Evolutionary conservation across 1,140 invertebrate genomes (phyloP), one percentile per base, ranked within the genome.

Genomic region (Epicauta chinensis): DNA sequence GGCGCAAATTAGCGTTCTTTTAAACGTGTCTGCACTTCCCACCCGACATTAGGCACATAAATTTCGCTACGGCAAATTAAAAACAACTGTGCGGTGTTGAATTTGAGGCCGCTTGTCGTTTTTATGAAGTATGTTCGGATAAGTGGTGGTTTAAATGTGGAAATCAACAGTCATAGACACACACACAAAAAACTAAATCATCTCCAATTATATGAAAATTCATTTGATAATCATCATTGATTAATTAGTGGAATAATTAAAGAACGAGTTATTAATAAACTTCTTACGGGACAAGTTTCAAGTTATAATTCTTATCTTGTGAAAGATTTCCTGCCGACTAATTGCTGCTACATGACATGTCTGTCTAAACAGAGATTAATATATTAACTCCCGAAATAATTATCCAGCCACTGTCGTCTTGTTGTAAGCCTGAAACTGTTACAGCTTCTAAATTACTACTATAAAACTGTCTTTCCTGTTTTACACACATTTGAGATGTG

Each of bases 51-150:
- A 12, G 34, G 36, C 23, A 56, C 66, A 63, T 68, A 68, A 65
- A 68, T 68, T 63, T 66, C 51, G 59, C 58, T 59, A 68, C 64
- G 66, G 64, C 62, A 66, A 68, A 68, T 68, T 68, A 66, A 68
- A 66, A 68, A 68, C 66, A 68, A 67, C 66, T 68, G 64, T 63
- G 62, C 55, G 57, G 62, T 60, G 60, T 65, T 44, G 63, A 55
- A 57, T 64, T 62, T 44, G 50, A 53, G 23, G 45, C 53, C 32
- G 10, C 32, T 34, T 34, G 32, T n/a, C 32, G 10, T 34, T 34
- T 11, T 11, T 7, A 4, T 34, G 10, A 34, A n/a, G 5, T 4
- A 4, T 11, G 3, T 11, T 34, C 32, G 3, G 12, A 34, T 12
- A 34, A 34, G 32, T 34, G 12, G 2, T 34, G 11, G 32, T 10